Evolutionary conservation across 2,797 vertebrate genomes (phyloP).

Genomic region (Sebastes iracundus): DNA sequence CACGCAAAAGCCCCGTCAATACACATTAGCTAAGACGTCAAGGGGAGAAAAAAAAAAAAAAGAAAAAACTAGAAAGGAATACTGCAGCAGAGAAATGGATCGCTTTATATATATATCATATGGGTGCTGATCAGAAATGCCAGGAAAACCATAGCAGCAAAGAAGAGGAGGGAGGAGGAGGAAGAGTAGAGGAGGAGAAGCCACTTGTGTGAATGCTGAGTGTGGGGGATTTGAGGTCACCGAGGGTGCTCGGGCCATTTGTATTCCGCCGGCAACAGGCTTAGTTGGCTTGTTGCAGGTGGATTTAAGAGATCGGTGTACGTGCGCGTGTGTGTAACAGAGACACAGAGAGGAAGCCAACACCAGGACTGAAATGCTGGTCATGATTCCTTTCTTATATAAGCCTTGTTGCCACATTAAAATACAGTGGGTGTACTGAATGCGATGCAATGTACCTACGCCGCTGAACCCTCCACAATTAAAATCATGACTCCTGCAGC

Average conservation of each 20-base stretch:
- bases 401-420: not conserved
- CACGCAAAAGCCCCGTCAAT: slow-evolving; percentile 88
- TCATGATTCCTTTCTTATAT: slow-evolving; percentile 1
- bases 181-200: not conserved
- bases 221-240: slow-evolving; percentile 52
- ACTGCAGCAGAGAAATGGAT: slow-evolving; percentile 62
- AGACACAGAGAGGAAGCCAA: not conserved
- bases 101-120: slow-evolving; percentile 63
- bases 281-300: slow-evolving; percentile 46
- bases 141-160: slow-evolving; percentile 34
- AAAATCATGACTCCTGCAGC: not conserved
- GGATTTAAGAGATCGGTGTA: slow-evolving; percentile 40
- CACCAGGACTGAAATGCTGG: not conserved
- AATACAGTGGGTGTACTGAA: not conserved
- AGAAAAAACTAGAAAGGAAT: not conserved
- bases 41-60: slow-evolving; percentile 2
- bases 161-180: fast-evolving
- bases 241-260: slow-evolving; percentile 25
- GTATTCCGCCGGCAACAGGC: slow-evolving; percentile 59
- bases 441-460: not conserved
- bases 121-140: slow-evolving; percentile 44
- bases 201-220: slow-evolving; percentile 64
- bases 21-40: slow-evolving; percentile 89
- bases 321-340: not conserved
- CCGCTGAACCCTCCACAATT: not conserved